Base-by-base conservation (phyloP, 2,888 invertebrate genomes). In the Parapristionchus giblindavisi region DNA sequence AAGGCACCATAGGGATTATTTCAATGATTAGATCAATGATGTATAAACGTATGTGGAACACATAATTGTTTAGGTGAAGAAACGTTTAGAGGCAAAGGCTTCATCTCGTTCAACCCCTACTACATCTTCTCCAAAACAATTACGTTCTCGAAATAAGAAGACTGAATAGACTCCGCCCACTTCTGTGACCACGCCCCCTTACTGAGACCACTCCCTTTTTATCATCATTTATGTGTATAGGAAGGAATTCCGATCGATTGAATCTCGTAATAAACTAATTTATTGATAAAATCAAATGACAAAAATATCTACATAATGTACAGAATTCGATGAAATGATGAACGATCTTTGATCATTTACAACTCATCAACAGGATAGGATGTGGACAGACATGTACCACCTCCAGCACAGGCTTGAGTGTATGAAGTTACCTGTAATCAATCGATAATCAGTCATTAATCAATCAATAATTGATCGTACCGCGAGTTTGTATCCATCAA, bases 371-470 rank as follows among this genome's bases (percentile, higher is more conserved):
- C 73, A n/a, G 73, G 73, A n/a, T 73, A 73, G 21, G 73, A 73
- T 2, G 73, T 73, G 14, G 73, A 60, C 48, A 73, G 73, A 32
- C 73, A 73, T 32, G 51, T 32, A 21, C 61, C 73, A 3, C 85
- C 85, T 56, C 76, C 82, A 40, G 77, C 81, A 65, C 86, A 86
- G 5, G 52, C 72, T 73, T 87, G 84, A 34, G 81, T 77, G 76
- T 84, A 86, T 8, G 84, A 83, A 8, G 84, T 84, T 34, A 87
- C 85, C 70, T 71, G 70, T 38, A 29, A 34, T 8, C 11, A 38
- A 29, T 8, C 14, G 17, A 65, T 8, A 52, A 52, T 52, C 34
- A 24, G 38, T 52, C 17, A 2, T 68, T 4, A 21, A 34, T 51
- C 0, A 36, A 2, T 0, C n/a, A 68, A 34, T 38, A 38, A 14